These are phyloP conservation scores for Hyperoplus immaculatus DNA, from an alignment of 2,797 vertebrate genomes.

Conservation along the genomic window DNA sequence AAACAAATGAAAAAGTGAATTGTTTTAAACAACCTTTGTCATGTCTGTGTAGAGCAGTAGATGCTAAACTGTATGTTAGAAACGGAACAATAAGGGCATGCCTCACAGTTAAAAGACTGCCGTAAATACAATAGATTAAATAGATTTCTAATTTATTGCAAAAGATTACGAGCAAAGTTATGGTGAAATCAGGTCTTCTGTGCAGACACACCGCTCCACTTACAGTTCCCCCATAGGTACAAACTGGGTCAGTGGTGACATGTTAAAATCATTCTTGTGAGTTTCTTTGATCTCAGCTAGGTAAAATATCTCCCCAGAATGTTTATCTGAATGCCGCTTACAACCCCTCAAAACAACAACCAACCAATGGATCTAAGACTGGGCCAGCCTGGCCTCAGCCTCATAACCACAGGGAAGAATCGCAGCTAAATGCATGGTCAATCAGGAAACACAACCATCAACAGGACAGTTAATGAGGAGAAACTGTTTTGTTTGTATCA, in stretches of 20 bases:
- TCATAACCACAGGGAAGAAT: background rate
- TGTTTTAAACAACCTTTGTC: background rate
- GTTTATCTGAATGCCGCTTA: slow-evolving; percentile 13
- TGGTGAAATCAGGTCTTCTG: slow-evolving; percentile 14
- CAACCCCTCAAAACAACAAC: slow-evolving; percentile 1
- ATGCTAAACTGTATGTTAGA: background rate
- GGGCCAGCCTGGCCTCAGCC: background rate
- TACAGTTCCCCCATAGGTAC: slow-evolving; percentile 37
- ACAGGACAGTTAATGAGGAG: background rate
- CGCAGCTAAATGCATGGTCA: background rate
- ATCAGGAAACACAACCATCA: background rate
- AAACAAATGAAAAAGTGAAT: background rate
- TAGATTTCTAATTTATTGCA: background rate
- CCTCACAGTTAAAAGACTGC: background rate
- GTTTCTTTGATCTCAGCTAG: background rate
- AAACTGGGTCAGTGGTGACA: slow-evolving; percentile 43
- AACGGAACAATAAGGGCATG: background rate
- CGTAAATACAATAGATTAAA: background rate
- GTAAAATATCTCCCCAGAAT: background rate
- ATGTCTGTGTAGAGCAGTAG: background rate
- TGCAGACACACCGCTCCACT: slow-evolving; percentile 24
- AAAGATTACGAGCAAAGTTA: background rate
- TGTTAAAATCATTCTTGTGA: background rate
- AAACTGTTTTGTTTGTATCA: slow-evolving; percentile 6
- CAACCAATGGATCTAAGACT: background rate